These are phyloP conservation scores for Puffinus mauretanicus DNA, from an alignment of 2,113 vertebrate species.

Conservation along the genomic window DNA sequence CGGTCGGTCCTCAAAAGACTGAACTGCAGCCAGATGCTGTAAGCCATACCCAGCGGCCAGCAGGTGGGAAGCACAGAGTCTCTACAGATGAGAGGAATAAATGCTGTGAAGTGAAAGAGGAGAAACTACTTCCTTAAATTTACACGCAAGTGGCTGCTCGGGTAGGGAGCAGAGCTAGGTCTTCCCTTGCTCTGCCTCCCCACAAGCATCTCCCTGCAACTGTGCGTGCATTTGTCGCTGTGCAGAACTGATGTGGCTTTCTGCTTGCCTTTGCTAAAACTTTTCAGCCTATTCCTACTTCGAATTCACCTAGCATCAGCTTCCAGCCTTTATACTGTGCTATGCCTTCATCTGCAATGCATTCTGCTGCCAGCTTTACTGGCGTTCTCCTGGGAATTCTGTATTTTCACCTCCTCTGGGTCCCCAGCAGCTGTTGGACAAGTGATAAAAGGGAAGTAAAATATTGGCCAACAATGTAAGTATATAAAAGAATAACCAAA, in stretches of 20 bases:
- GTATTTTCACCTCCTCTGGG: neutral
- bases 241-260: neutral
- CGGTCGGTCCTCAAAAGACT: neutral
- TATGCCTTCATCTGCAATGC: neutral
- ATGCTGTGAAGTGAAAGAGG: neutral
- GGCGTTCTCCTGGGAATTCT: neutral
- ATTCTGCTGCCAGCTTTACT: neutral
- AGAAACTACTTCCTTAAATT: neutral
- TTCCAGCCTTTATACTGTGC: neutral
- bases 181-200: neutral
- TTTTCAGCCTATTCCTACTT: neutral
- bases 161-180: neutral
- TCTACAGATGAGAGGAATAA: neutral
- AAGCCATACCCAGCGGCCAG: neutral
- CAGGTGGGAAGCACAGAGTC: neutral
- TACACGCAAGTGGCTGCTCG: neutral
- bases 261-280: neutral
- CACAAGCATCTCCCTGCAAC: neutral
- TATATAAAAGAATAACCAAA: neutral
- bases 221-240: rapidly evolving
- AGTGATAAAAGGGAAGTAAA: slow-evolving; percentile 26
- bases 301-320: neutral
- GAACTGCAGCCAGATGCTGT: neutral
- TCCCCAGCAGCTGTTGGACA: slow-evolving; percentile 1
- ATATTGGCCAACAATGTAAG: neutral